A percentile compares a stretch with the other conserved stretches of the same genome.
Conservation (phyloP, 2,113 vertebrate genomes). For the Heloderma charlesbogerti region DNA sequence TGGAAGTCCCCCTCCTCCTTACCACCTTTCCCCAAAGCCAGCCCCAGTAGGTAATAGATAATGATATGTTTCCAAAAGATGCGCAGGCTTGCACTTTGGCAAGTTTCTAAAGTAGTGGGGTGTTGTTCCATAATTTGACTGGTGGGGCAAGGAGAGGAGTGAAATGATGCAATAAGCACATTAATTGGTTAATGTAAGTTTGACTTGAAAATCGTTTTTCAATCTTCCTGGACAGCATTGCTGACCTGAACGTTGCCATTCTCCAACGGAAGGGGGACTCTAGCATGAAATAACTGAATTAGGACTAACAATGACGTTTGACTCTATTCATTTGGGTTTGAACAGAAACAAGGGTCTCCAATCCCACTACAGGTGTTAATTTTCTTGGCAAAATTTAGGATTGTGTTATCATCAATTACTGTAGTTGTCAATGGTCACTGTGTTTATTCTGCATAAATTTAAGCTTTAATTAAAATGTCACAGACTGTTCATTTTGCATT, state of each 20-base stretch:
- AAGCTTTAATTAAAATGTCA: not conserved
- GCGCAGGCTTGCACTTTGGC: not conserved
- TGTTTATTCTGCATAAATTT: not conserved
- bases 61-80: not conserved
- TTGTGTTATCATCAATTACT: not conserved
- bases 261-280: not conserved
- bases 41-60: no score
- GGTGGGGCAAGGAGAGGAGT: no score
- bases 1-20: not conserved
- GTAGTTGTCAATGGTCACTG: not conserved
- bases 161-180: not conserved
- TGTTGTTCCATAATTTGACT: not conserved
- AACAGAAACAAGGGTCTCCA: not conserved
- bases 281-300: not conserved
- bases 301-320: not conserved
- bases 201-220: not conserved
- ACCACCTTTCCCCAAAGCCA: not conserved
- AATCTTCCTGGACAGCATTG: not conserved
- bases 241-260: not conserved
- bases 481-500: not conserved
- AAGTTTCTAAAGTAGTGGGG: not conserved
- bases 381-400: not conserved
- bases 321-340: not conserved
- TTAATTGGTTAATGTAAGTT: not conserved
- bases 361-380: not conserved